Percentiles rank a stretch among this genome's conserved stretches.
Conservation (phyloP, 2,113 vertebrate genomes). For the Takifugu flavidus region DNA sequence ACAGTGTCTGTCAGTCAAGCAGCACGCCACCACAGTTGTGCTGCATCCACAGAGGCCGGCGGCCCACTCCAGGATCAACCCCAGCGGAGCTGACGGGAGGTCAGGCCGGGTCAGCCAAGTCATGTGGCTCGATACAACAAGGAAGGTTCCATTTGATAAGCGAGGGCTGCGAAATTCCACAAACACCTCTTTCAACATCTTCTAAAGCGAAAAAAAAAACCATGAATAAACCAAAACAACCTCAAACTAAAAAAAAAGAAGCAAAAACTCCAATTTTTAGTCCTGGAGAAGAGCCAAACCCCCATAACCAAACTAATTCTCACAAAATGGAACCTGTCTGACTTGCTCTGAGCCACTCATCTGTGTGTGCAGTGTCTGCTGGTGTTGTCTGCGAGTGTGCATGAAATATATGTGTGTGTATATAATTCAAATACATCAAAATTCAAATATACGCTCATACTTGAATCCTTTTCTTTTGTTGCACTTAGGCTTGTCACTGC, state of each 20-base stretch:
- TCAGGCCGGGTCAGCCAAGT: slow-evolving; percentile 47
- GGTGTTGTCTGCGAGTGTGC: slow-evolving; percentile 75
- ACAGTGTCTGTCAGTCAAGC: slow-evolving; percentile 71
- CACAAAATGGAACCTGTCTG: slow-evolving; percentile 57
- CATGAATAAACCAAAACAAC: slow-evolving; percentile 4
- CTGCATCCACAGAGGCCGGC: slow-evolving; percentile 38
- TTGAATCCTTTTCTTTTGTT: slow-evolving; percentile 45
- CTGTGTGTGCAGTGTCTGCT: slow-evolving; percentile 68
- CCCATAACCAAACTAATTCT: slow-evolving; percentile 6
- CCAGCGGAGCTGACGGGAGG: not conserved
- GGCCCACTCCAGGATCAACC: slow-evolving; percentile 18
- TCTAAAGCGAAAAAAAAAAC: slow-evolving; percentile 11
- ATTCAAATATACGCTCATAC: slow-evolving; percentile 46
- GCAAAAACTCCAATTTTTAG: slow-evolving; percentile 10
- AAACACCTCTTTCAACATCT: not conserved
- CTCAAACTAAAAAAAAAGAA: slow-evolving; percentile 9
- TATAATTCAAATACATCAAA: slow-evolving; percentile 54
- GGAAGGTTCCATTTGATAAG: slow-evolving; percentile 53
- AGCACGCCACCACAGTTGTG: slow-evolving; percentile 56
- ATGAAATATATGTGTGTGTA: slow-evolving; percentile 46
- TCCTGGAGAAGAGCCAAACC: not conserved
- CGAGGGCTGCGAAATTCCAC: not conserved
- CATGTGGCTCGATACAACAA: slow-evolving; percentile 60
- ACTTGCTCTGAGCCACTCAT: slow-evolving; percentile 58
- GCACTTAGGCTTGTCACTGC: slow-evolving; percentile 57